Base-by-base conservation (phyloP, 2,888 invertebrate genomes). In the Spilarctia lutea region DNA sequence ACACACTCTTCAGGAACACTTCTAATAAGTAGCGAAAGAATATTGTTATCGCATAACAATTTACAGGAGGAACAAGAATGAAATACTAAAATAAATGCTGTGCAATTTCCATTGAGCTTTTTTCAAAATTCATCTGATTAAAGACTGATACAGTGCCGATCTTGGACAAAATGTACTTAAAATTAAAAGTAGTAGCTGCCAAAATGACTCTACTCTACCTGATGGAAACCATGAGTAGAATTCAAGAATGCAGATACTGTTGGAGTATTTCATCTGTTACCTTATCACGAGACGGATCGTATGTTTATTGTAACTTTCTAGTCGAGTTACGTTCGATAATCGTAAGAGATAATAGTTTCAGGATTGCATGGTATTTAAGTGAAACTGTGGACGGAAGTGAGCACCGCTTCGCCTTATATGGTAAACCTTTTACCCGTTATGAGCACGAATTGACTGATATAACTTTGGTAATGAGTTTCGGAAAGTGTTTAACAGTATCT, bases 301-400 rank as follows among this genome's bases (percentile, higher is more conserved):
- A 30, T 67, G 45, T 48, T 48, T 30, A 33, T 20, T 33, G 48
- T 68, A 48, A 48, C 68, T 48, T 68, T 68, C 45, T 30, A 48
- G 45, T 27, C 45, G 45, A 67, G 67, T 24, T 30, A 45, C 45
- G 68, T 30, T 68, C 45, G 68, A 68, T 68, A 24, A 24, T 68
- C 33, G 30, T 48, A 68, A 68, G 30, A 68, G 68, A 68, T 68
- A 48, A 48, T 68, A 48, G 30, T 68, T 45, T 48, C 20, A 48
- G 48, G 30, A 48, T 48, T 48, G 48, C 48, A 48, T 68, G 48
- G 30, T 68, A 68, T 68, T 68, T 33, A 68, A 68, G 68, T 68
- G 68, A 48, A 68, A 68, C 30, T 33, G 68, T 48, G 48, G 33
- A 48, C 68, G 68, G 68, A 68, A 68, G 68, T 68, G 13, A 20